A percentile compares a stretch with the other conserved stretches of the same genome.
Conservation (phyloP, 2,797 vertebrate genomes). For the Rhinophrynus dorsalis region DNA sequence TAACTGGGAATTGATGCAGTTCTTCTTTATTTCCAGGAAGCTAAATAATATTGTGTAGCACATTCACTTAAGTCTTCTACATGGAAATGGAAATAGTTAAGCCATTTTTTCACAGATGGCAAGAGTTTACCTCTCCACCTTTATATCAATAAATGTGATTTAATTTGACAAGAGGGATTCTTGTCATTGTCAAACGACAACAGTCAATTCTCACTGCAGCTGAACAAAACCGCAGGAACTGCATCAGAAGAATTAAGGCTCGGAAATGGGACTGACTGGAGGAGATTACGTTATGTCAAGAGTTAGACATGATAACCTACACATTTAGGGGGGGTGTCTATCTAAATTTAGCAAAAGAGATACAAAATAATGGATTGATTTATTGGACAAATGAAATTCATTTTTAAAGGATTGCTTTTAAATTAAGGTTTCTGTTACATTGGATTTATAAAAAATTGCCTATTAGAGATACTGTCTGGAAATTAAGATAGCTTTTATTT, state of each 20-base stretch:
- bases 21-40: no score
- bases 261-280: conserved; percentile 26
- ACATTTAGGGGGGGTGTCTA: conserved; percentile 46
- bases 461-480: conserved; percentile 26
- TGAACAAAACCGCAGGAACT: conserved; percentile 39
- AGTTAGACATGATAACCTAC: conserved; percentile 34
- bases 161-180: conserved; percentile 39
- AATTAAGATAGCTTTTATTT: conserved; percentile 29
- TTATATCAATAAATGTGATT: conserved; percentile 40
- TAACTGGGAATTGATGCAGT: no score
- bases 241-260: conserved; percentile 41
- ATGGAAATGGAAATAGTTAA: conserved; percentile 1
- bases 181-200: conserved; percentile 38
- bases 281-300: conserved; percentile 43
- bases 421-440: conserved; percentile 29
- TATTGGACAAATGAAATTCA: conserved; percentile 41
- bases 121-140: conserved; percentile 10
- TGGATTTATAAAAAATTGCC: conserved; percentile 21
- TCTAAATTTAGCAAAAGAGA: conserved; percentile 41
- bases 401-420: conserved; percentile 43
- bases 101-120: conserved; percentile 1
- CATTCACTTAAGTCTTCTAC: background rate
- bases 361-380: conserved; percentile 23
- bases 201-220: conserved; percentile 30
- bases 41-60: no score